phyloP scores from a whole-genome alignment of 2,113 vertebrate genomes.

The Coptodon bakossiorum region DNA sequence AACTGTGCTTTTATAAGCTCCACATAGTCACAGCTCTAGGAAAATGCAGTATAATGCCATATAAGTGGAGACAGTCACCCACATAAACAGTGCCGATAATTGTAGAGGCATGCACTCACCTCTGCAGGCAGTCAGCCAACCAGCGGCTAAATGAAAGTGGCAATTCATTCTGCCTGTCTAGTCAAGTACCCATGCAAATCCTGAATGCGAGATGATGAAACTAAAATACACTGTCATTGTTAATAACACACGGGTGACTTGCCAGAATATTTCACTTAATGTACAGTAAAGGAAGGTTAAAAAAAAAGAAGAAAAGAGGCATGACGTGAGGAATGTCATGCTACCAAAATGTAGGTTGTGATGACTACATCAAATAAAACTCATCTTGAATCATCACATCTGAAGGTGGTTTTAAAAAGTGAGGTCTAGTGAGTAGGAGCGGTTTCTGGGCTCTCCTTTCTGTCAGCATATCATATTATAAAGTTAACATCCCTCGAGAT shows the following conservation, averaged over 20 bases:
- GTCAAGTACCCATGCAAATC: not conserved
- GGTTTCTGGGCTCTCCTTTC: not conserved
- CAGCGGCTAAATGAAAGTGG: constrained; percentile 24
- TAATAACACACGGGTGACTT: not conserved
- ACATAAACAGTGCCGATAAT: not conserved
- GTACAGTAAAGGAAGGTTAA: not conserved
- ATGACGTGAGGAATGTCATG: not conserved
- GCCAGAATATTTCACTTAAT: not conserved
- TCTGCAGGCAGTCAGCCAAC: not conserved
- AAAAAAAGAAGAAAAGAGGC: not conserved
- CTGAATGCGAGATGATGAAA: not conserved
- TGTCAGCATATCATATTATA: not conserved
- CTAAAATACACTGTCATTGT: not conserved
- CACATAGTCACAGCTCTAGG: not conserved
- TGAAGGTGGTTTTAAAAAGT: not conserved
- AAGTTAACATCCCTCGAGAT: not conserved
- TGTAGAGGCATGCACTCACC: not conserved
- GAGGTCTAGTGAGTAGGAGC: not conserved
- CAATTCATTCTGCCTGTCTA: constrained; percentile 16
- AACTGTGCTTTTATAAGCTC: not conserved
- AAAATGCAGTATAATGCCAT: not conserved
- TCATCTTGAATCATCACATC: not conserved
- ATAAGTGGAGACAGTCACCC: not conserved
- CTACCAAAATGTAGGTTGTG: not conserved
- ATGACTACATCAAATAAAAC: not conserved